phyloP scores from a whole-genome alignment of 2,797 vertebrate genomes.

The Leptodactylus fallax region DNA sequence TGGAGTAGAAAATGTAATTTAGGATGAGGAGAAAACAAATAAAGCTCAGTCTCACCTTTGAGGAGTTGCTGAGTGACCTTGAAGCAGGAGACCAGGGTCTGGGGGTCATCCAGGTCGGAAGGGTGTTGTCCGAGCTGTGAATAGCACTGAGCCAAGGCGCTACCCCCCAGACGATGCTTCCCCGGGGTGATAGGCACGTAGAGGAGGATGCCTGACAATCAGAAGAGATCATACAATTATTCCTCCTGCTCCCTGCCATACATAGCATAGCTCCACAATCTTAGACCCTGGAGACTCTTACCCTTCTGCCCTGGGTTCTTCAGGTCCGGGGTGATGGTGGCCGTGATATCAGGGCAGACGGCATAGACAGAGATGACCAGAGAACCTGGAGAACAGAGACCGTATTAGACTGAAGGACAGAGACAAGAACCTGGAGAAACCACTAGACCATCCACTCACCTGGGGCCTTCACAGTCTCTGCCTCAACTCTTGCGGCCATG shows the following conservation, averaged over 20 bases:
- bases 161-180: constrained; percentile 85
- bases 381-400: constrained; percentile 76
- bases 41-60: constrained; percentile 71
- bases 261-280: not conserved
- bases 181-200: constrained; percentile 84
- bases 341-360: constrained; percentile 89
- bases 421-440: not conserved
- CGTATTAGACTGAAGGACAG: not conserved
- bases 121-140: constrained; percentile 84
- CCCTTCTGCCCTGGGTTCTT: constrained; percentile 85
- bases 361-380: constrained; percentile 92
- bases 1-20: too few relatives aligned
- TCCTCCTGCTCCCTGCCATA: too few relatives aligned
- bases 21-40: too few relatives aligned
- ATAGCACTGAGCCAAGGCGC: constrained; percentile 90
- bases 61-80: constrained; percentile 84
- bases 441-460: constrained; percentile 73
- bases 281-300: constrained; percentile 60
- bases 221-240: not conserved
- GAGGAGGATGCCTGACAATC: constrained; percentile 80
- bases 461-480: constrained; percentile 87
- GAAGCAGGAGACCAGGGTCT: constrained; percentile 81
- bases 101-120: constrained; percentile 85
- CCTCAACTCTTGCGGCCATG: constrained; percentile 89
- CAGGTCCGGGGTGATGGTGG: constrained; percentile 91